Base-by-base conservation (phyloP, 2,113 vertebrate species). In the Diphyllodes magnificus region DNA sequence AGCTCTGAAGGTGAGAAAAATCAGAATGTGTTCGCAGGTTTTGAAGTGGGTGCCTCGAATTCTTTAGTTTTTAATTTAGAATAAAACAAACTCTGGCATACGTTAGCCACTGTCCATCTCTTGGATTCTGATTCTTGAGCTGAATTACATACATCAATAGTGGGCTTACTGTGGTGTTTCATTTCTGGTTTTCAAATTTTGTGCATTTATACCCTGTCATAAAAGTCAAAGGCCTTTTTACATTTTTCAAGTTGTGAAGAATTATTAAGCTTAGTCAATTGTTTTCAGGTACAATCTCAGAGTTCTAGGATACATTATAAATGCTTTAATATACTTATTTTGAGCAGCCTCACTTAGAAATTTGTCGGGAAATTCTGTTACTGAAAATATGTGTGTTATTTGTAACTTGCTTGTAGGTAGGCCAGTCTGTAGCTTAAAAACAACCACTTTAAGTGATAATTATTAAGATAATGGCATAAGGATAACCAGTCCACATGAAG, bases 1-100 rank as follows among this genome's bases (percentile, higher is more conserved):
- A 91, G 98, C 97, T 44, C 96, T 99, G 54, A 99, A 99, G 99
- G 99, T 99, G 80, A 98, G 95, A 64, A 90, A 79, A 87, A 71
- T 22, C 16, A 50, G 28, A 60, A 63, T 35, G 22, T 35, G 8
- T 57, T 92, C 11, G 13, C 7, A 27, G 57, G 27, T 50, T 86
- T 47, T 86, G 47, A 91, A 78, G 33, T 37, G 16, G 65, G 24
- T 39, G 5, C 47, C 11, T 39, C 9, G 39, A 53, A 33, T 44
- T 30, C 21, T 82, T 59, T 50, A 18, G 2, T n/a, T 18, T 59
- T 81, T 61, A 20, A n/a, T 47, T n/a, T 66, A 23, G 22, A 64
- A 30, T 50, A 79, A 51, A 66, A 49, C 2, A 6, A 47, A 15
- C 30, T 54, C 2, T 22, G 35, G 7, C 10, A 11, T 66, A 22